Percentiles rank a stretch among this genome's conserved stretches.
These are phyloP conservation scores for Lottia gigantea DNA, from an alignment of 2,888 invertebrate species.

Conservation along the genomic window DNA sequence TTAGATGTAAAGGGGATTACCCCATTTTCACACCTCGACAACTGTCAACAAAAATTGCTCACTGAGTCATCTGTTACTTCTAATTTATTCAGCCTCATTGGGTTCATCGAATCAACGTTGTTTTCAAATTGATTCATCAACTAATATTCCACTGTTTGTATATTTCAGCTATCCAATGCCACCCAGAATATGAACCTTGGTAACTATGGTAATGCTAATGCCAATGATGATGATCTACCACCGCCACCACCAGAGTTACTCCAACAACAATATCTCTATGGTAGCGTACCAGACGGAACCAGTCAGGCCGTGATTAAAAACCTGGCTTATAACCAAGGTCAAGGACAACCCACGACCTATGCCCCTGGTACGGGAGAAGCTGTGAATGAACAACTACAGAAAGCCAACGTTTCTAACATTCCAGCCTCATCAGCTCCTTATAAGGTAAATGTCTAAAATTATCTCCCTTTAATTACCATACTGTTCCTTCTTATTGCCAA, in stretches of 20 bases:
- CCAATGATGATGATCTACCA: conserved; percentile 35
- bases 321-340: conserved; percentile 43
- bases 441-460: conserved; percentile 29
- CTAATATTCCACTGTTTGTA: neutral
- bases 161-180: conserved; percentile 46
- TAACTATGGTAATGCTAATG: conserved; percentile 34
- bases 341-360: conserved; percentile 37
- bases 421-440: conserved; percentile 52
- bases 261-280: conserved; percentile 60
- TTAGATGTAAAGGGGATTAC: no score
- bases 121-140: no score
- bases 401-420: conserved; percentile 44
- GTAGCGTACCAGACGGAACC: conserved; percentile 52
- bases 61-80: no score
- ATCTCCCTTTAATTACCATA: neutral
- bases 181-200: conserved; percentile 42
- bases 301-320: conserved; percentile 49
- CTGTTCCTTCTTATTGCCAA: neutral
- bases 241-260: conserved; percentile 58
- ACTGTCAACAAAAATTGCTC: no score
- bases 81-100: no score
- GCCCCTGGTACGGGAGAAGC: conserved; percentile 54
- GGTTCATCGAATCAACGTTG: no score
- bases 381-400: conserved; percentile 43
- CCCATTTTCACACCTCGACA: no score